Base-by-base conservation (phyloP, 2,888 invertebrate genomes). In the Entomobrya multifasciata region DNA sequence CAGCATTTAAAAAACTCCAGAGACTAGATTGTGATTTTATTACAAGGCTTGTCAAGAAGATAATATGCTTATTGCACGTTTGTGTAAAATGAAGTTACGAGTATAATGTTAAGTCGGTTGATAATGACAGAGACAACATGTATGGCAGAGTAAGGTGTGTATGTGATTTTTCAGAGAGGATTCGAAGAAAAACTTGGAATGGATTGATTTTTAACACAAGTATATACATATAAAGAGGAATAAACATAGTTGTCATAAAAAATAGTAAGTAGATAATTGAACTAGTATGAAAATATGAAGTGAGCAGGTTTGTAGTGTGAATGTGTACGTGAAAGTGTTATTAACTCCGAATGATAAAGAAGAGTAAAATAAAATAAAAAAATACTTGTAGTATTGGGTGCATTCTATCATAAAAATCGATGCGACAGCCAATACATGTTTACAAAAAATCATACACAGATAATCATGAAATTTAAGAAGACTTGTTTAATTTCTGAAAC, bases 211-310 rank as follows among this genome's bases (percentile, higher is more conserved):
- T 8, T 60, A 11, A 15, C 36, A 41, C 67, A 20, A n/a, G n/a
- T n/a, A n/a, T n/a, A n/a, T n/a, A n/a, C n/a, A n/a, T 30, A 30
- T 62, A 60, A 60, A 13, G 27, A 60, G 60, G 1, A 17, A 65
- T 30, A 65, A 49, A 72, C 72, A 72, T 27, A 52, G 52, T 74
- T 74, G 74, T 74, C 74, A 55, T 74, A 30, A 72, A 52, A 27
- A 74, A 55, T 30, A 74, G 55, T 30, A 74, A 55, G 36, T 27
- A 49, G 72, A 49, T 52, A 25, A 27, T 49, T n/a, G n/a, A 22
- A 72, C 52, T 20, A 67, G 30, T 57, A 27, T 25, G 60, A n/a
- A n/a, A n/a, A n/a, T n/a, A n/a, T n/a, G n/a, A n/a, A n/a, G n/a
- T n/a, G n/a, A n/a, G n/a, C n/a, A n/a, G n/a, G n/a, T n/a, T n/a